Percentiles rank a stretch among this genome's conserved stretches.
These are phyloP conservation scores for Neodiprion pinetum DNA, from an alignment of 1,140 invertebrate genomes.

Conservation along the genomic window DNA sequence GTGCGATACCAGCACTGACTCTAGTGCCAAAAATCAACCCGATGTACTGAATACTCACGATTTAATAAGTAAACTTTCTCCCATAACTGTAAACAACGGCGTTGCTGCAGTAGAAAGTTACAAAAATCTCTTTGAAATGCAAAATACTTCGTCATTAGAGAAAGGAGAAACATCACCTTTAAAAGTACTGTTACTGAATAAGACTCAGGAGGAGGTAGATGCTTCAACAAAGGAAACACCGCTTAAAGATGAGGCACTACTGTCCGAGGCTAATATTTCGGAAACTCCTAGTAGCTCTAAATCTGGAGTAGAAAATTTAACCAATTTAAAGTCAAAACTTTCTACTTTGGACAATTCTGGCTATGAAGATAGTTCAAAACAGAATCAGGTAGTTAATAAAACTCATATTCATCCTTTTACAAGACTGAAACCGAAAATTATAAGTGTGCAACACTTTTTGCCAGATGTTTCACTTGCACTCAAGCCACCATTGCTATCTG, in stretches of 20 bases:
- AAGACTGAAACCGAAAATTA: constrained; percentile 26
- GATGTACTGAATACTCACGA: background rate
- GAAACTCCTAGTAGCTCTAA: constrained; percentile 56
- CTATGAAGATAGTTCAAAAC: background rate
- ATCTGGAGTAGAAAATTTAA: constrained; percentile 42
- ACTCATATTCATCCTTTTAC: background rate
- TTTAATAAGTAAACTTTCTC: background rate
- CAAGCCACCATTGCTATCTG: background rate
- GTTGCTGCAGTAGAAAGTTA: background rate
- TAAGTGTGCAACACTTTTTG: constrained; percentile 24
- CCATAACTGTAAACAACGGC: background rate
- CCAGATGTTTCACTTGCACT: constrained; percentile 10
- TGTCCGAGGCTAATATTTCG: constrained; percentile 48
- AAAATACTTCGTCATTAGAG: background rate
- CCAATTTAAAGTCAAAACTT: constrained; percentile 51
- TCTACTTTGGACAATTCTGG: constrained; percentile 40
- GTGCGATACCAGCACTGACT: constrained; percentile 30
- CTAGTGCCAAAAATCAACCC: background rate
- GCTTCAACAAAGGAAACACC: constrained; percentile 47
- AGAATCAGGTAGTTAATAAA: background rate
- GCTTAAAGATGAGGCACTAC: constrained; percentile 46
- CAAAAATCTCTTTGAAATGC: background rate
- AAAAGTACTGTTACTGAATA: constrained; percentile 46
- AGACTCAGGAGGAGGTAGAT: constrained; percentile 34
- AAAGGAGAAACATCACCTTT: constrained; percentile 42